phyloP scores from a whole-genome alignment of 2,888 invertebrate genomes.

The Tenthredo distinguenda region DNA sequence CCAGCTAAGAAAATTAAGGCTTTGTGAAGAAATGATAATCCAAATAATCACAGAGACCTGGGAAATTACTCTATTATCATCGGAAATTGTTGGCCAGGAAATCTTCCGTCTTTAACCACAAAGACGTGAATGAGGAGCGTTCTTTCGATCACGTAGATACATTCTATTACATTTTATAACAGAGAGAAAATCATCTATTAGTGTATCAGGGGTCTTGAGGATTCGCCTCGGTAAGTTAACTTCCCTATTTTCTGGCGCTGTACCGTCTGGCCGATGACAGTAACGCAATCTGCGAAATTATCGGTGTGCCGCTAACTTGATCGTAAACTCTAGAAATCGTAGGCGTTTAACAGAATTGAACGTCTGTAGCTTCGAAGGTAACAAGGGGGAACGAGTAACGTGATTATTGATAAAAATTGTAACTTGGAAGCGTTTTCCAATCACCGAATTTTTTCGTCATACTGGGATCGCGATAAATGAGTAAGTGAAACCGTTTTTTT shows the following conservation, averaged over 20 bases:
- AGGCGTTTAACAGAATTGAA: background rate
- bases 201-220: background rate
- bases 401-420: background rate
- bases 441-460: too few species aligned
- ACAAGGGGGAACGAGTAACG: background rate
- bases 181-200: background rate
- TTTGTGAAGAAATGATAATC: slow-evolving; percentile 20
- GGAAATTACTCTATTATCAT: slow-evolving; percentile 8
- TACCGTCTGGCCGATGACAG: background rate
- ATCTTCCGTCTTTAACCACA: background rate
- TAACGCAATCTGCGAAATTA: background rate
- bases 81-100: slow-evolving; percentile 1
- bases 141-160: background rate
- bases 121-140: background rate
- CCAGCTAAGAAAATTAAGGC: slow-evolving; percentile 10
- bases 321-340: background rate
- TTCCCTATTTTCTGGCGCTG: background rate
- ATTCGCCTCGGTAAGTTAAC: background rate
- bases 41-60: slow-evolving; percentile 32
- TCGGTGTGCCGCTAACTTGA: background rate
- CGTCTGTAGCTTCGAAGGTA: background rate
- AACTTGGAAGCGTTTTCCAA: background rate
- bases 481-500: too few species aligned
- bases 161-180: background rate
- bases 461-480: too few species aligned